A percentile compares a stretch with the other conserved stretches of the same genome.
Evolutionary conservation across 2,113 vertebrate genomes (phyloP).

Genomic region (Antennarius striatus): DNA sequence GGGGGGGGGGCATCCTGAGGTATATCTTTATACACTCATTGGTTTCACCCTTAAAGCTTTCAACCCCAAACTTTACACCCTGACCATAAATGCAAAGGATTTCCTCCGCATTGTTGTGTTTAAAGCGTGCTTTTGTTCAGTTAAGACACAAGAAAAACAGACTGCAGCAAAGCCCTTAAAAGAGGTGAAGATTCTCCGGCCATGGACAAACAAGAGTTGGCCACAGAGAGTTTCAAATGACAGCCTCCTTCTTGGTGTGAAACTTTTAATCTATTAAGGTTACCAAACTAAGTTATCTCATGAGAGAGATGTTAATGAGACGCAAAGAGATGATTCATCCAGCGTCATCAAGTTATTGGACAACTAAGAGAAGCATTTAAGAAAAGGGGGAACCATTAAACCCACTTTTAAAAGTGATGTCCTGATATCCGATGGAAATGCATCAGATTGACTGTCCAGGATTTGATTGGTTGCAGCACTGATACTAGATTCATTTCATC

Average conservation of each 20-base stretch:
- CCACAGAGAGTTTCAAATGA: constrained; percentile 50
- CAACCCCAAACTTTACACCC: constrained; percentile 59
- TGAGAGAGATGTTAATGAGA: no score
- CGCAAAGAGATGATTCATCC: no score
- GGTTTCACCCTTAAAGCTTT: constrained; percentile 52
- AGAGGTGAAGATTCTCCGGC: constrained; percentile 24
- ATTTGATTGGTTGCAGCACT: not conserved
- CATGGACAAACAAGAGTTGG: constrained; percentile 63
- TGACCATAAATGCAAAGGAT: constrained; percentile 49
- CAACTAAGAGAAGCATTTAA: no score
- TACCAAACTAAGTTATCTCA: no score
- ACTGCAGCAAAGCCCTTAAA: constrained; percentile 32
- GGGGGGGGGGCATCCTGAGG: constrained; percentile 32
- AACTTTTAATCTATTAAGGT: not conserved
- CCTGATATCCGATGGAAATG: no score
- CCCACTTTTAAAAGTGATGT: no score
- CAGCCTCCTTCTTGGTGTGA: constrained; percentile 8
- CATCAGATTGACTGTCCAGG: no score
- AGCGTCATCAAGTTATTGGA: no score
- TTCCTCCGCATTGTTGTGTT: constrained; percentile 56
- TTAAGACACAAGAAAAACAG: constrained; percentile 62
- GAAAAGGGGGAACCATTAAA: no score
- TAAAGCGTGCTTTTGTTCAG: constrained; percentile 44
- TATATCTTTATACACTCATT: constrained; percentile 51
- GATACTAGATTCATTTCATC: not conserved